Evolutionary conservation across 2,797 vertebrate species (phyloP), one percentile per base, ranked within the genome.

Genomic region (Oceanodroma leucorhoa): DNA sequence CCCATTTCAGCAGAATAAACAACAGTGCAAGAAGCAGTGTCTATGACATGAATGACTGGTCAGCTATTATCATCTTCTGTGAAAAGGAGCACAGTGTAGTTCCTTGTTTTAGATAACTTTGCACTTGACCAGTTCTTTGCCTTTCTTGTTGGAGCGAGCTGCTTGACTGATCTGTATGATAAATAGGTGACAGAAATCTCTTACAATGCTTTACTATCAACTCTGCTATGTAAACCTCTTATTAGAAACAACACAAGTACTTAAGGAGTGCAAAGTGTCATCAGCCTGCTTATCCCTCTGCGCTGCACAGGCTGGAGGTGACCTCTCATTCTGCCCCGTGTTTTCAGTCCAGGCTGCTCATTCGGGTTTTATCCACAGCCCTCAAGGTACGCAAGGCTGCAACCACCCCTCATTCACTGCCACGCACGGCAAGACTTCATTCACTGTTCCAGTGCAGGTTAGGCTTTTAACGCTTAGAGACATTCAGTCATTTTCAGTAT

Each of bases 61-160:
- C 64, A 89, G 83, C 55, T 69, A 17, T 14, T 53, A 50, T 10
- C 72, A 32, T 5, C 75, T 36, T 10, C 72, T 22, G 40, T 60
- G 87, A 30, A 24, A 87, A 53, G 94, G 69, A 84, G 48, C 81
- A 36, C 0, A 18, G n/a, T 4, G 60, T 36, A 77, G 69, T 7
- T 90, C 90, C 88, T 87, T 46, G 69, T 7, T 41, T 54, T 0
- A 91, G 93, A 93, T 90, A 94, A 94, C 77, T 83, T 55, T 3
- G 70, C 94, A 94, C 94, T 94, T 93, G 91, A 93, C 66, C 88
- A 75, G 71, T 36, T 70, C 95, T 73, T 27, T 26, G 62, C 70
- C 85, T 64, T 61, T 66, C 62, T 76, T 53, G 40, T 2, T 77
- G 89, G 43, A 84, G 82, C 4, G 7, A 93, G 77, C 66, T 87